Evolutionary conservation across 2,113 vertebrate species (phyloP).

Genomic region (Brachypodius melanocephalos): DNA sequence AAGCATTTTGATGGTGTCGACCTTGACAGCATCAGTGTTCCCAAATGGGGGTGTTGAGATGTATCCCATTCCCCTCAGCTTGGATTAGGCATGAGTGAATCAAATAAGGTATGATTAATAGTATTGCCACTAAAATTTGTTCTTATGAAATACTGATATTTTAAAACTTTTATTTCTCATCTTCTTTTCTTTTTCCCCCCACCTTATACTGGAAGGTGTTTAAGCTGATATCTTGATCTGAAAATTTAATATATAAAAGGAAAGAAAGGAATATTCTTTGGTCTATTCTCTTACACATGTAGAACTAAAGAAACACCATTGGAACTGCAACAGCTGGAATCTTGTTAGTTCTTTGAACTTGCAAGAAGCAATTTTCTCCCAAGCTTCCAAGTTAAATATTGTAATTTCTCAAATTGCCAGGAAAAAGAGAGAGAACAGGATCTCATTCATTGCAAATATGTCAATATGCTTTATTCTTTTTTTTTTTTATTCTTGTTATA

Average conservation of each 20-base stretch:
- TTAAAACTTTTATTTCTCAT: not conserved
- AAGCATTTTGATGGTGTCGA: not conserved
- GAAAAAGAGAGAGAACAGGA: not conserved
- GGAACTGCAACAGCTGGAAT: not conserved
- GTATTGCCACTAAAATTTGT: not conserved
- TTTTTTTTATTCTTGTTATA: not conserved
- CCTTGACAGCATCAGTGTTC: not conserved
- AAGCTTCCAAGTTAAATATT: conserved; percentile 1
- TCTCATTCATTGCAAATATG: not conserved
- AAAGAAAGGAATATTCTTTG: not conserved
- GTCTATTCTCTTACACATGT: not conserved
- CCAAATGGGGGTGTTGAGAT: not conserved
- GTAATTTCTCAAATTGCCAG: conserved; percentile 8
- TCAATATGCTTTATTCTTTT: not conserved
- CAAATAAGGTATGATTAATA: not conserved
- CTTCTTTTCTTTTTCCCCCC: too few species aligned
- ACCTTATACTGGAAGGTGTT: not conserved
- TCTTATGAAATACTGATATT: not conserved
- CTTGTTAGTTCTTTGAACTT: not conserved
- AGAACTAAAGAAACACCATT: not conserved
- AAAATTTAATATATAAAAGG: not conserved
- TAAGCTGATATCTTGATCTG: not conserved
- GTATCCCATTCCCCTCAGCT: not conserved
- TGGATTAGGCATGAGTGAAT: not conserved
- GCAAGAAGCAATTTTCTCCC: not conserved